Conservation (phyloP, 2,888 invertebrate species). For the Heteromurus nitidus region DNA sequence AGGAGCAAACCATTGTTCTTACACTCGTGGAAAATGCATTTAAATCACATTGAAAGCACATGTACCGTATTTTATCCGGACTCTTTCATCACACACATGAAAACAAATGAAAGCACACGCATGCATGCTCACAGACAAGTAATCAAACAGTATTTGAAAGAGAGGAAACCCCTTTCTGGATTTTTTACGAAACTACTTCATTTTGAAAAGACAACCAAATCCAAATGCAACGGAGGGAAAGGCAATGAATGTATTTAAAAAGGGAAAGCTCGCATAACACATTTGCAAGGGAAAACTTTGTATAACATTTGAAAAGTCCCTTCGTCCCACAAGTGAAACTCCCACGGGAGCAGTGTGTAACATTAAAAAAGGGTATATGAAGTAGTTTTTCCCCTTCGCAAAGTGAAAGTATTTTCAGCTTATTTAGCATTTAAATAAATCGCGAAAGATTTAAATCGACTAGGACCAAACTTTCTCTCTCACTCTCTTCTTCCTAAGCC, state of each 20-base stretch:
- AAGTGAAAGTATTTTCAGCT: conserved; percentile 63
- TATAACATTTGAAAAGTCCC: too few species aligned
- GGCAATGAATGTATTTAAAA: conserved; percentile 13
- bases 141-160: background rate
- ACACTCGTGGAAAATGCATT: background rate
- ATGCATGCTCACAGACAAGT: background rate
- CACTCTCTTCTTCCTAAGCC: conserved; percentile 41
- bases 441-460: conserved; percentile 60
- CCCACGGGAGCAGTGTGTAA: conserved; percentile 43
- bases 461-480: conserved; percentile 34
- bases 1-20: background rate
- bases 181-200: too few species aligned
- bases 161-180: too few species aligned
- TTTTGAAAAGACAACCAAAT: conserved; percentile 16
- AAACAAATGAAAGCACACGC: conserved; percentile 6
- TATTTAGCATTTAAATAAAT: conserved; percentile 66
- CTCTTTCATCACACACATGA: background rate
- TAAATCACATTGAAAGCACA: background rate
- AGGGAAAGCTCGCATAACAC: too few species aligned
- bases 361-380: conserved; percentile 33
- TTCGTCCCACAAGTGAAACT: conserved; percentile 21
- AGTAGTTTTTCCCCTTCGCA: conserved; percentile 10
- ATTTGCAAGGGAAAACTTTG: too few species aligned
- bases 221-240: conserved; percentile 1
- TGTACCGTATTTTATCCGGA: too few species aligned